Percentiles rank a stretch among this genome's conserved stretches.
phyloP scores from a whole-genome alignment of 2,888 invertebrate genomes.

The Hybos culiciformis region DNA sequence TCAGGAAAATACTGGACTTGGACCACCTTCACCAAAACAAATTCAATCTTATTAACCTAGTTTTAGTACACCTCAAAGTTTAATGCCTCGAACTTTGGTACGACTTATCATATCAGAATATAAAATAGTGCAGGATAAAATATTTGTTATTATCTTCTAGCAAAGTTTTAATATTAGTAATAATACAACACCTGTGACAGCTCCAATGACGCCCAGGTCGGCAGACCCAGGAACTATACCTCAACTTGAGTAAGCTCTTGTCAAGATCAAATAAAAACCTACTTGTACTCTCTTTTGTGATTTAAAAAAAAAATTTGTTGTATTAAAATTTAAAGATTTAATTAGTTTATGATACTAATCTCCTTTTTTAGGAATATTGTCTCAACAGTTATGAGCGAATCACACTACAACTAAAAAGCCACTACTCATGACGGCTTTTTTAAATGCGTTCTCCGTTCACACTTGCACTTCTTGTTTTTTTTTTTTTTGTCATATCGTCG shows the following conservation, averaged over 20 bases:
- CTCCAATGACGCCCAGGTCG: slow-evolving; percentile 86
- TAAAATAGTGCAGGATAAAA: no score
- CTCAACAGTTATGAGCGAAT: no score
- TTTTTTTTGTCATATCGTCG: no score
- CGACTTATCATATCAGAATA: slow-evolving; percentile 21
- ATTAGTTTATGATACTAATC: no score
- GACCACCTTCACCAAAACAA: slow-evolving; percentile 50
- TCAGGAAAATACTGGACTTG: neutral
- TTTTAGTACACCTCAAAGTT: slow-evolving; percentile 65
- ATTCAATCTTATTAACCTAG: slow-evolving; percentile 63
- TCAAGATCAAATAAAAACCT: no score
- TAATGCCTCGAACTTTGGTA: slow-evolving; percentile 82
- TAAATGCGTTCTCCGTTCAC: no score
- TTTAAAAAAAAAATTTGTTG: no score
- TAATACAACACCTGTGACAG: slow-evolving; percentile 57
- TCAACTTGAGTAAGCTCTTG: slow-evolving; percentile 40
- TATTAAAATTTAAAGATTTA: no score
- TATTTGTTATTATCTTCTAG: slow-evolving; percentile 33
- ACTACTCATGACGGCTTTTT: no score
- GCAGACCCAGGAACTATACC: slow-evolving; percentile 90
- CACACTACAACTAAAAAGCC: no score
- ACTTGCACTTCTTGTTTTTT: no score
- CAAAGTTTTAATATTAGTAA: slow-evolving; percentile 69
- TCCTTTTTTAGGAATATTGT: slow-evolving; percentile 75
- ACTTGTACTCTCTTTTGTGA: no score